Evolutionary conservation across 2,888 invertebrate species (phyloP), one percentile per base, ranked within the genome.

Genomic region (Quadroppia sp.): DNA sequence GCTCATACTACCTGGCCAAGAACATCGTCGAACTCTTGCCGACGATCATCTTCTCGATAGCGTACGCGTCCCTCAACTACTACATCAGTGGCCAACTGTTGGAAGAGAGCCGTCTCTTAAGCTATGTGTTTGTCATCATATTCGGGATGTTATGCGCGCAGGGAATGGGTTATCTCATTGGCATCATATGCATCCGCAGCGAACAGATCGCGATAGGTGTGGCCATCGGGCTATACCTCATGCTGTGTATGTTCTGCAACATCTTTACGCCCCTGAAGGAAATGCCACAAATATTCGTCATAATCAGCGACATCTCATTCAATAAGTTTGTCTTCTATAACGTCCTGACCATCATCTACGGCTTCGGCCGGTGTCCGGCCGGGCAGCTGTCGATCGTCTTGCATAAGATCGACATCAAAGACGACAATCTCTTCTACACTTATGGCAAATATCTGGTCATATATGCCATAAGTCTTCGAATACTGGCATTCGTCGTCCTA

Each of bases 211-310:
- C 69, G 2, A 69, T 69, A 7, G 69, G 69, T 25, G 69, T 69
- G 25, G 42, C 69, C 42, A 69, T 69, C 6, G 69, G 69, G 20
- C 13, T 69, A 23, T 69, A 69, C 36, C 25, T 69, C 11, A 69
- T 69, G 69, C 28, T 69, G 7, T 42, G 40, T 45, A 69, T 69
- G 69, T 69, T 69, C 15, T 69, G 69, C 69, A 69, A 69, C 25
- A 69, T 69, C 11, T 69, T 69, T 25, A 69, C 69, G 11, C 69
- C 40, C 25, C 42, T 69, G 13, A 69, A 45, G 45, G 69, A 69
- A 69, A 69, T 69, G 69, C 69, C 69, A 40, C 69, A 45, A 45
- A 45, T 69, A 45, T 69, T 69, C 28, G 25, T 9, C 6, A 69
- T 69, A 25, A 45, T 69, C 25, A 69, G 69, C 28, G 69, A 69